These are phyloP conservation scores for Montipora sp. DNA, from an alignment of 64 coral and sea anemone species.

Conservation along the genomic window DNA sequence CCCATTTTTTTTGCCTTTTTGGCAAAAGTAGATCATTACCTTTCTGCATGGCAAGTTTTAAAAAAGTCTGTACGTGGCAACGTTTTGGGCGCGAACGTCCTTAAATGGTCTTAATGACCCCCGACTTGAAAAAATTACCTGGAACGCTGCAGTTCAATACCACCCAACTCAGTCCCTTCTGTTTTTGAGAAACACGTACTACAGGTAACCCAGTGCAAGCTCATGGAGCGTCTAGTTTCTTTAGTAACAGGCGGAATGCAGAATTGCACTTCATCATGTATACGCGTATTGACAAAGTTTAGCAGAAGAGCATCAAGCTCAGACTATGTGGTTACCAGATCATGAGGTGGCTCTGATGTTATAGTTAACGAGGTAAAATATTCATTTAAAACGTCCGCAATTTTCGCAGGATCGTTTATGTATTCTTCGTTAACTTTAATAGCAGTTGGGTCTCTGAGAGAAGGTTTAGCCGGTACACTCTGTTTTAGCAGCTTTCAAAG, in stretches of 20 bases:
- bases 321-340: slow-evolving; percentile 40
- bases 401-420: slow-evolving; percentile 35
- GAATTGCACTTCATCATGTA: slow-evolving; percentile 42
- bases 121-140: too few relatives aligned
- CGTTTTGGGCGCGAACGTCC: too few relatives aligned
- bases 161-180: too few relatives aligned
- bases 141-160: too few relatives aligned
- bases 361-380: slow-evolving; percentile 47
- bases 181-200: too few relatives aligned
- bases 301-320: background rate
- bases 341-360: background rate
- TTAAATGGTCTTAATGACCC: too few relatives aligned
- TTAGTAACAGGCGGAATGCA: slow-evolving; percentile 26
- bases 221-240: background rate
- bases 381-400: slow-evolving; percentile 45
- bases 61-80: too few relatives aligned
- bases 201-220: too few relatives aligned
- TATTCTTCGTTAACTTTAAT: slow-evolving; percentile 31
- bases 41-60: too few relatives aligned
- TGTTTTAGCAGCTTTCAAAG: slow-evolving; percentile 56
- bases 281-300: slow-evolving; percentile 36
- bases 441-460: background rate
- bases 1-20: too few relatives aligned
- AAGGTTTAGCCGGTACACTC: slow-evolving; percentile 33
- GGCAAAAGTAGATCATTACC: too few relatives aligned